phyloP scores from a whole-genome alignment of 2,888 invertebrate species.

The Monochamus alternatus region DNA sequence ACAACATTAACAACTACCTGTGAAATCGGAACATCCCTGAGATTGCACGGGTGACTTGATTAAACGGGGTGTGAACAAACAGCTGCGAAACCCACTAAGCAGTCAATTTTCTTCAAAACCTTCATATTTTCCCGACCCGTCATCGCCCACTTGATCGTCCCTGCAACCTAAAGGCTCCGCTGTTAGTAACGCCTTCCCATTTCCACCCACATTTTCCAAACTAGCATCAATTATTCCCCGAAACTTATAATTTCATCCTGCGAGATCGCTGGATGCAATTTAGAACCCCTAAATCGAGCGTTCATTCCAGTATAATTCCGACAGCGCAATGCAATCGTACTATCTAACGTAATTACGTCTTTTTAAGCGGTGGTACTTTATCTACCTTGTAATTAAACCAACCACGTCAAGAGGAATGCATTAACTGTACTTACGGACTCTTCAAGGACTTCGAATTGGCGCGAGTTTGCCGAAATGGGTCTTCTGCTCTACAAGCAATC shows the following conservation, averaged over 20 bases:
- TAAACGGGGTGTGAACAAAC: too few relatives aligned
- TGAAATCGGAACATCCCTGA: too few relatives aligned
- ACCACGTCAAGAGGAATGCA: slow-evolving; percentile 7
- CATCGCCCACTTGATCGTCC: too few relatives aligned
- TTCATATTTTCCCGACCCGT: too few relatives aligned
- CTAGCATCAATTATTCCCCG: background rate
- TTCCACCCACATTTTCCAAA: background rate
- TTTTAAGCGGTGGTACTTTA: slow-evolving; percentile 18
- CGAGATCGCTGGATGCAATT: background rate
- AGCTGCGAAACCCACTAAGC: too few relatives aligned
- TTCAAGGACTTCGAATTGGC: background rate
- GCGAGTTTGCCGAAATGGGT: background rate
- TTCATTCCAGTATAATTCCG: slow-evolving; percentile 21
- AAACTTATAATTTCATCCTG: background rate
- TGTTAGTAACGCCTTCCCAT: background rate
- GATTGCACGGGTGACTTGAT: too few relatives aligned
- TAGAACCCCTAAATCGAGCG: slow-evolving; percentile 8
- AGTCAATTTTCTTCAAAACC: too few relatives aligned
- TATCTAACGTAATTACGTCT: slow-evolving; percentile 21
- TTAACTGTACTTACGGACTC: background rate
- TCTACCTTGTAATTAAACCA: slow-evolving; percentile 24
- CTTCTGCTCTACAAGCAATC: too few relatives aligned
- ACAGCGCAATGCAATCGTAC: background rate
- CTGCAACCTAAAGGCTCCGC: too few relatives aligned
- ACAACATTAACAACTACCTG: too few relatives aligned